phyloP scores from a whole-genome alignment of 2,797 vertebrate species.

The Bradypodion pumilum region DNA sequence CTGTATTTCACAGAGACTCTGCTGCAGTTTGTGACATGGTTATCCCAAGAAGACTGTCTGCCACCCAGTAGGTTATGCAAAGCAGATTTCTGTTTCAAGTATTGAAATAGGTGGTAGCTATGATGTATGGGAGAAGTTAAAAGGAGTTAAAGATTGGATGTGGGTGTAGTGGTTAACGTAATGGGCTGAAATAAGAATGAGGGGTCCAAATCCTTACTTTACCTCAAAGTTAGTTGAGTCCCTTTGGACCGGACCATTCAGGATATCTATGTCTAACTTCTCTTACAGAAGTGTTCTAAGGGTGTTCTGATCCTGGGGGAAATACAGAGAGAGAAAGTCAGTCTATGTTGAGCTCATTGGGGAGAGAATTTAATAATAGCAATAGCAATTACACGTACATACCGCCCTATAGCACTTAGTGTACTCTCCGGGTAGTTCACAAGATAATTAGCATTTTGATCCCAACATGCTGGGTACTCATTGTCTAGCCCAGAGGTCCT shows the following conservation, averaged over 20 bases:
- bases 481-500: no score
- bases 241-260: background rate
- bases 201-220: background rate
- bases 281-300: background rate
- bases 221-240: background rate
- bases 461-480: no score
- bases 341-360: background rate
- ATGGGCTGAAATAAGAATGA: background rate
- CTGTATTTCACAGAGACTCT: background rate
- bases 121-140: background rate
- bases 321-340: background rate
- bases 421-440: no score
- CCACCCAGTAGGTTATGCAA: background rate
- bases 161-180: background rate
- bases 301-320: background rate
- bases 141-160: background rate
- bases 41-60: background rate
- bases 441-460: no score
- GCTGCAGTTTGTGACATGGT: background rate
- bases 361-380: background rate
- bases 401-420: no score
- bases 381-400: no score
- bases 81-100: background rate
- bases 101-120: background rate
- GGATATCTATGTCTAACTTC: background rate